These are phyloP conservation scores for Conops quadrifasciatus DNA, from an alignment of 2,888 invertebrate species.

Conservation along the genomic window DNA sequence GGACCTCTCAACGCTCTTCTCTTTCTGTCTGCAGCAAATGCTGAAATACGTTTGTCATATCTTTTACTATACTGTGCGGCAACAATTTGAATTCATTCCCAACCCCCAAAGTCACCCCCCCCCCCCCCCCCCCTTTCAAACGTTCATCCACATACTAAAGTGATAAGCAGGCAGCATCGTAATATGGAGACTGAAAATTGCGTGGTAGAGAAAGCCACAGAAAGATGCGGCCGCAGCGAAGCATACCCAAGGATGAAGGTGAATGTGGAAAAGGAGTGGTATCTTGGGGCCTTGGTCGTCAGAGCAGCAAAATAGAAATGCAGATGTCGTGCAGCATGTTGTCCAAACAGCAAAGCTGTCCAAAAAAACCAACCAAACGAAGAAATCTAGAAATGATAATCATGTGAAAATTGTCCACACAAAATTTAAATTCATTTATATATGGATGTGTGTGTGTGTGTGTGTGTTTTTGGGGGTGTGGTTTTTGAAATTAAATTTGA, in stretches of 20 bases:
- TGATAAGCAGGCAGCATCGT: background rate
- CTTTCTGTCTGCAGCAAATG: background rate
- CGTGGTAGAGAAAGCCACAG: background rate
- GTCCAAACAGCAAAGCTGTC: too few species aligned
- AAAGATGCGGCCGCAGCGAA: background rate
- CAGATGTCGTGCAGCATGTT: too few species aligned
- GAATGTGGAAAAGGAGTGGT: too few species aligned
- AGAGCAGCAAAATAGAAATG: too few species aligned
- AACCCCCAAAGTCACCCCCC: background rate
- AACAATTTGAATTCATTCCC: conserved; percentile 4
- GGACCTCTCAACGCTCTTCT: background rate
- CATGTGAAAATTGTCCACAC: background rate
- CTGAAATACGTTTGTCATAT: background rate
- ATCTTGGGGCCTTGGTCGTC: too few species aligned
- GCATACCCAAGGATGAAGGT: background rate
- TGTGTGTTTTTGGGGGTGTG: background rate
- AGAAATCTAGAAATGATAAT: background rate
- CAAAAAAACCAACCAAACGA: background rate
- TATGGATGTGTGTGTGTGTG: background rate
- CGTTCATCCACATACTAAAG: too few species aligned
- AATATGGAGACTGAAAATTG: too few species aligned
- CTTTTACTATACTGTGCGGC: background rate
- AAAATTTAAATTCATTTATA: background rate
- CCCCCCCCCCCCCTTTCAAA: background rate
- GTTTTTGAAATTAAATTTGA: too few species aligned